These are phyloP conservation scores for Nemoura dubitans DNA, from an alignment of 2,888 invertebrate species.

Conservation along the genomic window DNA sequence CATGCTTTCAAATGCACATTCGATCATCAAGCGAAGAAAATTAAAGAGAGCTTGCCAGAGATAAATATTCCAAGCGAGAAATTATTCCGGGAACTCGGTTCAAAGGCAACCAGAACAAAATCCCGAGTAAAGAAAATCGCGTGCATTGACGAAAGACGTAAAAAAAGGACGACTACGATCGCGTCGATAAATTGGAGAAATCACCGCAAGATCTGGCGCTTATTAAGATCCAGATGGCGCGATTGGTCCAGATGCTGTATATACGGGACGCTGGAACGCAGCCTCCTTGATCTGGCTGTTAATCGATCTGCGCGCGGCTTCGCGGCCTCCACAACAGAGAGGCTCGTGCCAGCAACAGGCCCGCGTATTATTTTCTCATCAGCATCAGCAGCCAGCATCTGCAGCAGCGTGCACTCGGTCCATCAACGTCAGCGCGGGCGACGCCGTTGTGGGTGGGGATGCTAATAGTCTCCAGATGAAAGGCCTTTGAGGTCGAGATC, in stretches of 20 bases:
- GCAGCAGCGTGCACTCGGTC: not conserved
- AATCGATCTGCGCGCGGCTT: not conserved
- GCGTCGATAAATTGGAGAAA: not conserved
- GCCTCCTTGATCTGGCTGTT: not conserved
- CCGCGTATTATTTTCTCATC: not conserved
- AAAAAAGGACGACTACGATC: no score
- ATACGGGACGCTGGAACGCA: not conserved
- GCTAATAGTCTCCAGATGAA: no score
- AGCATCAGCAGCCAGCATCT: not conserved
- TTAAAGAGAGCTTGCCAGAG: not conserved
- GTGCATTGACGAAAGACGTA: not conserved
- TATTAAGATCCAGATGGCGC: not conserved
- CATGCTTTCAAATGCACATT: constrained; percentile 7
- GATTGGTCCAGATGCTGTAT: not conserved
- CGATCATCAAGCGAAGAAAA: not conserved
- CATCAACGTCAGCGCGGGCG: not conserved
- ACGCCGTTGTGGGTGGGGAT: not conserved
- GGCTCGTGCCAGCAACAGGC: not conserved
- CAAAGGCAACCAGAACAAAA: not conserved
- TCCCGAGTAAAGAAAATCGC: not conserved
- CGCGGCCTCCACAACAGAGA: not conserved
- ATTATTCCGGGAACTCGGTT: not conserved
- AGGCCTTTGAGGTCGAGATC: no score
- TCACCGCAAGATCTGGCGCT: not conserved
- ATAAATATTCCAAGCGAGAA: not conserved